Conservation (phyloP, 2,888 invertebrate species). For the Eupithecia tripunctaria region DNA sequence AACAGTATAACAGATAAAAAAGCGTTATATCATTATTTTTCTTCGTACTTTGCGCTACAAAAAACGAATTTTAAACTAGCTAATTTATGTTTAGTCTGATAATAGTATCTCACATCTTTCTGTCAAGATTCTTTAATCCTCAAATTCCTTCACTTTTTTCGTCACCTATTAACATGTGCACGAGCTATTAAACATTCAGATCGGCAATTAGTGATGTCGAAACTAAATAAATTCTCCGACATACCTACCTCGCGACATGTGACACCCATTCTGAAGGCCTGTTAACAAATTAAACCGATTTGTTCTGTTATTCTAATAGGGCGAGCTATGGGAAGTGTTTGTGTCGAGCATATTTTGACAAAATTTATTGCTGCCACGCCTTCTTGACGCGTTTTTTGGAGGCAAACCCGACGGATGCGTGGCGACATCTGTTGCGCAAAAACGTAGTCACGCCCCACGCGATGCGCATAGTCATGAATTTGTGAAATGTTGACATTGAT, state of each 20-base stretch:
- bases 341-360: conserved; percentile 82
- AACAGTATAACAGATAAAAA: background rate
- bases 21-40: background rate
- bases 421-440: conserved; percentile 77
- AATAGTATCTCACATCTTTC: background rate
- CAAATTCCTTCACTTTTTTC: conserved; percentile 41
- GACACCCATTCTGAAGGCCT: conserved; percentile 79
- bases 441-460: conserved; percentile 70
- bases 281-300: conserved; percentile 84
- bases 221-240: conserved; percentile 73
- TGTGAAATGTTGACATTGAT: conserved; percentile 54
- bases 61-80: background rate
- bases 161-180: conserved; percentile 75
- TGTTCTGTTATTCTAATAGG: conserved; percentile 84
- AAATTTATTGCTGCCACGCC: conserved; percentile 85
- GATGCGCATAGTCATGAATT: conserved; percentile 58
- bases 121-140: conserved; percentile 9
- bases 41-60: background rate
- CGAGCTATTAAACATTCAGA: conserved; percentile 79
- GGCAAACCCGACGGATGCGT: conserved; percentile 69
- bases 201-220: conserved; percentile 80
- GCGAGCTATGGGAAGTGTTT: conserved; percentile 80
- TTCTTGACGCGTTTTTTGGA: conserved; percentile 70
- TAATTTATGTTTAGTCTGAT: background rate
- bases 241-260: conserved; percentile 72